Conservation (phyloP, 2,113 vertebrate species). For the Catharus bicknelli region DNA sequence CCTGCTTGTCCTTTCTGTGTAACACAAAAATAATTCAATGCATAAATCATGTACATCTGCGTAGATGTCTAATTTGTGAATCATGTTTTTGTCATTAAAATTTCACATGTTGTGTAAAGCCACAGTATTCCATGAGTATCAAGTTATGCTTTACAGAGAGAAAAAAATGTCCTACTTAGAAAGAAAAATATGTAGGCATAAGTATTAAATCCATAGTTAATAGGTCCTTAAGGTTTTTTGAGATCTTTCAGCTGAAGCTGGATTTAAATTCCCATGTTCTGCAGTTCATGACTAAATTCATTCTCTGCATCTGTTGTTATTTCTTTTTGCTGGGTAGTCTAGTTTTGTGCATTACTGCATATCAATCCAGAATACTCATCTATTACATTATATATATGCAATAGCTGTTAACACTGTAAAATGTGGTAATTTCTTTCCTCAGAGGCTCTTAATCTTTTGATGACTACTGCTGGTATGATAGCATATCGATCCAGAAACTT, state of each 20-base stretch:
- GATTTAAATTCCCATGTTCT: constrained; percentile 32
- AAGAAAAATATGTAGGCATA: constrained; percentile 1
- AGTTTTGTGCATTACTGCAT: constrained; percentile 13
- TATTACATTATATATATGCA: constrained; percentile 5
- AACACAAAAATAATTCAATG: constrained; percentile 13
- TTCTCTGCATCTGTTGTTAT: constrained; percentile 7
- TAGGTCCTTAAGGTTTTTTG: constrained; percentile 34
- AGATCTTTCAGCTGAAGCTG: constrained; percentile 12
- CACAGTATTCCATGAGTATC: background rate
- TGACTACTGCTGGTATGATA: accelerated
- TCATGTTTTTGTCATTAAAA: constrained; percentile 23
- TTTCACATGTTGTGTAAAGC: constrained; percentile 18
- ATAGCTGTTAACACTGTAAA: background rate
- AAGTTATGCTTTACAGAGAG: background rate
- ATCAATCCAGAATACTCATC: background rate
- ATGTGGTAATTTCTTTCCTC: background rate
- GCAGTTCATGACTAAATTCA: constrained; percentile 28
- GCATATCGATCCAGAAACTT: background rate
- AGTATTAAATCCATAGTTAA: constrained; percentile 48
- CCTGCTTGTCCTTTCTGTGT: background rate
- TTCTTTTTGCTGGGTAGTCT: background rate
- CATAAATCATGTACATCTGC: constrained; percentile 29
- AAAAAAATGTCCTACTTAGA: constrained; percentile 28
- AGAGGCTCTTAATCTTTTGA: background rate
- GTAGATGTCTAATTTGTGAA: constrained; percentile 14